A percentile compares a stretch with the other conserved stretches of the same genome.
phyloP scores from a whole-genome alignment of 1,140 invertebrate genomes.

The Papilio helenus region DNA sequence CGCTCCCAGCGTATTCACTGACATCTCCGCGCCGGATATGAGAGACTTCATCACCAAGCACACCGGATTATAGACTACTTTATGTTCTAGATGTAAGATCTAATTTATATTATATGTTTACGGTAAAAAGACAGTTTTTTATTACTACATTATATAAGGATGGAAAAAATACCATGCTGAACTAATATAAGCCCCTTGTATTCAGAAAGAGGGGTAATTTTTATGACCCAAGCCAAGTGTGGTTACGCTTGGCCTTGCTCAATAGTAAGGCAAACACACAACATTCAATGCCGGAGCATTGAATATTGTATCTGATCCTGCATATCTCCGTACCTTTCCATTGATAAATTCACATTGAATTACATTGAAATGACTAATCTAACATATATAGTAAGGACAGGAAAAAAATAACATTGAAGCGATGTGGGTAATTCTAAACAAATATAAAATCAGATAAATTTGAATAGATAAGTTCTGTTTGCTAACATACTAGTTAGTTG shows the following conservation, averaged over 20 bases:
- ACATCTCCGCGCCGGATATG: too few species aligned
- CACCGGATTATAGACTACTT: too few species aligned
- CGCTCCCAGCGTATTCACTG: too few species aligned
- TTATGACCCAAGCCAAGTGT: too few species aligned
- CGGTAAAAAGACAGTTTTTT: background rate
- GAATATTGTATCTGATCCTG: background rate
- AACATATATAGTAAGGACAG: background rate
- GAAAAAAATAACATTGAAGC: slow-evolving; percentile 20
- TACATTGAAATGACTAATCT: background rate
- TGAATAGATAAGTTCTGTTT: background rate
- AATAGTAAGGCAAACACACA: too few species aligned
- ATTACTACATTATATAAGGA: background rate
- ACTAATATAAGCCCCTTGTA: too few species aligned
- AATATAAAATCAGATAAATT: slow-evolving; percentile 11
- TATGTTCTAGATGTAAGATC: background rate
- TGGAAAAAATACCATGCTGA: too few species aligned
- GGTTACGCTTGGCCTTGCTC: too few species aligned
- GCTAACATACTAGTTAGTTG: background rate
- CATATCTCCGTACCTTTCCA: background rate
- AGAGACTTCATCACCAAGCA: too few species aligned
- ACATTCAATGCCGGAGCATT: too few species aligned
- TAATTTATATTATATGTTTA: slow-evolving; percentile 11
- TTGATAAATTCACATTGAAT: background rate
- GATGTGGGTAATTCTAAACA: slow-evolving; percentile 24
- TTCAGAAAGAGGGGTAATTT: too few species aligned